Percentiles rank a stretch among this genome's conserved stretches.
Evolutionary conservation across 1,140 invertebrate genomes (phyloP).

Genomic region (Ceratina australensis): DNA sequence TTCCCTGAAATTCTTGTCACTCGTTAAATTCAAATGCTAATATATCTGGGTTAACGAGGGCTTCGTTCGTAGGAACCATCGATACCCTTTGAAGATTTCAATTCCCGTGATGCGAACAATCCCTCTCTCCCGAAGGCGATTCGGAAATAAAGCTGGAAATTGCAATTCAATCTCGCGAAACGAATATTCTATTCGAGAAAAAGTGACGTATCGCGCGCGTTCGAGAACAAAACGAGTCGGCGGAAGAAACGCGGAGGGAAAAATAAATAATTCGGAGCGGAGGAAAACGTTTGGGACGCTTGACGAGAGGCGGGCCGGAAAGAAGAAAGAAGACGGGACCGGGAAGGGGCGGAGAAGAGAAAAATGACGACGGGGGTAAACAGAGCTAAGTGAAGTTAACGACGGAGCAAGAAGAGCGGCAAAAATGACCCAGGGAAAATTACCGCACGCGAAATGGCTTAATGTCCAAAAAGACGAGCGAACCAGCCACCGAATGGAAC

Average conservation of each 20-base stretch:
- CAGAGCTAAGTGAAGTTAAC: conserved; percentile 68
- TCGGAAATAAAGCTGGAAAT: no score
- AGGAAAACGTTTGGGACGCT: conserved; percentile 18
- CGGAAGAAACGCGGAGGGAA: neutral
- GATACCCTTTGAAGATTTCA: no score
- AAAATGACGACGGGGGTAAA: conserved; percentile 60
- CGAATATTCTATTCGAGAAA: no score
- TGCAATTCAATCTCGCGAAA: no score
- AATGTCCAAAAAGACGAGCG: conserved; percentile 65
- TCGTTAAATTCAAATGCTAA: neutral
- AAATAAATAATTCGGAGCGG: conserved; percentile 11
- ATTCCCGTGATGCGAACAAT: no score
- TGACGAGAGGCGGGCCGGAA: conserved; percentile 36
- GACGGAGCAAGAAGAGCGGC: conserved; percentile 64
- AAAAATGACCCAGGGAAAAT: conserved; percentile 65
- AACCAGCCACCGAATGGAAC: neutral
- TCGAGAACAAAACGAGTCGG: neutral
- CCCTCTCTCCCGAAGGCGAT: no score
- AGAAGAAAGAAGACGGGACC: neutral
- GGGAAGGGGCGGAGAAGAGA: conserved; percentile 26
- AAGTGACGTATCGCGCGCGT: no score
- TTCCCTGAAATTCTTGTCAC: neutral
- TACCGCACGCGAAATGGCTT: conserved; percentile 66
- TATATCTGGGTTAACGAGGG: neutral
- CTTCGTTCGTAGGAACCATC: neutral